These are phyloP conservation scores for Patiria miniata DNA, from an alignment of 35 echinoderm and acorn worm species.

Conservation along the genomic window DNA sequence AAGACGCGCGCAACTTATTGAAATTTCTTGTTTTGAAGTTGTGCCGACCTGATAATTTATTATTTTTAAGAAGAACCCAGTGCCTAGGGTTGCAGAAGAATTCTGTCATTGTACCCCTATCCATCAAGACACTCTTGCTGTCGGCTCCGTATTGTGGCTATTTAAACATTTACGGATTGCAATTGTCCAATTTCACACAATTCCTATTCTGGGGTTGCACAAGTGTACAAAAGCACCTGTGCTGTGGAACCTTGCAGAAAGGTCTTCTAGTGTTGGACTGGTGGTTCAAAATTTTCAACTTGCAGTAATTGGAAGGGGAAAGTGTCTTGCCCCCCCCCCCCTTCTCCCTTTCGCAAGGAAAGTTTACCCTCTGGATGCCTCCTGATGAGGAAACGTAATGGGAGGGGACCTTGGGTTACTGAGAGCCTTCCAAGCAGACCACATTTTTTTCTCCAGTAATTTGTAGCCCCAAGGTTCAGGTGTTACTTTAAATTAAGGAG, in stretches of 20 bases:
- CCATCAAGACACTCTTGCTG: no score
- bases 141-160: no score
- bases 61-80: no score
- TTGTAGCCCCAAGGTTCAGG: not conserved
- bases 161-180: no score
- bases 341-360: not conserved
- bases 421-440: not conserved
- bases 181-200: not conserved
- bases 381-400: not conserved
- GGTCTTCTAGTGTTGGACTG: not conserved
- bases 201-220: not conserved
- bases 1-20: no score
- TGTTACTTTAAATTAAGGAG: not conserved
- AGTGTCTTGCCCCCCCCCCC: not conserved
- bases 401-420: not conserved
- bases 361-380: not conserved
- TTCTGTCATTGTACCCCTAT: no score
- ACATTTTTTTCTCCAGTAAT: not conserved
- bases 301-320: not conserved
- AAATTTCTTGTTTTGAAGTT: no score
- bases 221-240: not conserved
- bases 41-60: no score
- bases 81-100: no score
- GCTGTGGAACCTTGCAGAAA: not conserved
- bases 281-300: not conserved